These are phyloP conservation scores for Plagiodera versicolora DNA, from an alignment of 2,888 invertebrate species.

Conservation along the genomic window DNA sequence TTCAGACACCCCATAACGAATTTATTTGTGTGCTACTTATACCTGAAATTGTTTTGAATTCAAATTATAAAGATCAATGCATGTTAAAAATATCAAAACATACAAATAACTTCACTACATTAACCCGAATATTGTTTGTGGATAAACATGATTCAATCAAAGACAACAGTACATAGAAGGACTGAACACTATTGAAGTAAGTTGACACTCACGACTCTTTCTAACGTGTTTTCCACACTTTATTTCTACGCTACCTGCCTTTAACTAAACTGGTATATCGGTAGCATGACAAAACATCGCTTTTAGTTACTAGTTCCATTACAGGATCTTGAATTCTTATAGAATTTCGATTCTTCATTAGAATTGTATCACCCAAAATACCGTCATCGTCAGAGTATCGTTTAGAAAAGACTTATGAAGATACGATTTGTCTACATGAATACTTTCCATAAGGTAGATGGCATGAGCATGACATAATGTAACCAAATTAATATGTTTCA, in stretches of 20 bases:
- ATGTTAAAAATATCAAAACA: not conserved
- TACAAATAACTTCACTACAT: conserved; percentile 18
- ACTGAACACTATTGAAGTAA: conserved; percentile 53
- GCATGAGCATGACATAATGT: conserved; percentile 42
- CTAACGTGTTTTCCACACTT: conserved; percentile 39
- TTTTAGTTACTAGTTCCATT: conserved; percentile 6
- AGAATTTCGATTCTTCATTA: not conserved
- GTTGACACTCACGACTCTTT: conserved; percentile 49
- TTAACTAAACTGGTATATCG: conserved; percentile 2
- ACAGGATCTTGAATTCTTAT: not conserved
- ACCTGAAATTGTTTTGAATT: not conserved
- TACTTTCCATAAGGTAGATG: conserved; percentile 19
- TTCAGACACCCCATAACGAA: conserved; percentile 13
- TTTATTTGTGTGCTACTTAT: conserved; percentile 12
- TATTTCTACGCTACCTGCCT: conserved; percentile 25
- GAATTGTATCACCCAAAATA: not conserved
- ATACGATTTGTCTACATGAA: conserved; percentile 3
- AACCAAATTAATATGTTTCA: conserved; percentile 31
- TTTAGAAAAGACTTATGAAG: not conserved
- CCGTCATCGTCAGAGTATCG: too few relatives aligned
- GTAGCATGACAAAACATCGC: conserved; percentile 16
- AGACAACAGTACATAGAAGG: conserved; percentile 48
- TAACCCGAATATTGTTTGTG: conserved; percentile 19
- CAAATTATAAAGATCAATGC: not conserved
- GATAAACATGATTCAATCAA: conserved; percentile 43